These are phyloP conservation scores for Felis catus DNA, from an alignment of 2,113 vertebrate genomes.

Conservation along the genomic window DNA sequence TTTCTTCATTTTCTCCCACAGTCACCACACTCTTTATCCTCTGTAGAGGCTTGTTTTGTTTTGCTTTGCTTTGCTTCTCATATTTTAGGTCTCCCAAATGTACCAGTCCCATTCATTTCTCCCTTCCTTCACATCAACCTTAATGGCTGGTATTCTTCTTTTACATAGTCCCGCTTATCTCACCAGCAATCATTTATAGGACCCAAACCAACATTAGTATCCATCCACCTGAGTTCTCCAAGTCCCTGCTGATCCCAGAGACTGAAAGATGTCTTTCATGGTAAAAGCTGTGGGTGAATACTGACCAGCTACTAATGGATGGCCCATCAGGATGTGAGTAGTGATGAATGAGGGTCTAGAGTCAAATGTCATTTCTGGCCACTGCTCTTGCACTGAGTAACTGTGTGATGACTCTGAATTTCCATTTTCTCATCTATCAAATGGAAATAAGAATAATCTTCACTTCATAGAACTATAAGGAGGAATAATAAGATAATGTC, in stretches of 20 bases:
- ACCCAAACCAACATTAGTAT: neutral
- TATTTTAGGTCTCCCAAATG: neutral
- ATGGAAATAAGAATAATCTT: neutral
- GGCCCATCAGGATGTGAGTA: neutral
- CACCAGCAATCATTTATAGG: neutral
- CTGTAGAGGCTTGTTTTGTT: neutral
- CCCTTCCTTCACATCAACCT: neutral
- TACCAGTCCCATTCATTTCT: neutral
- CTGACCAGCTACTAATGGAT: neutral
- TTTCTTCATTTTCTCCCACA: neutral
- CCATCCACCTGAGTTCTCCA: neutral
- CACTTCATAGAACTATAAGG: neutral
- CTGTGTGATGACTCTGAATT: neutral
- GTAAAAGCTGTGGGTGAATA: neutral
- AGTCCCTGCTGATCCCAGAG: neutral
- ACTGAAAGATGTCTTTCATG: neutral
- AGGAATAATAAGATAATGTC: neutral
- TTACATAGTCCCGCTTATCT: neutral
- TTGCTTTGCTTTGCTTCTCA: neutral
- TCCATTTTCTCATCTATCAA: neutral
- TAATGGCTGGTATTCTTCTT: neutral
- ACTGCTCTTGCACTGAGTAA: neutral
- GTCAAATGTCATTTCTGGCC: neutral
- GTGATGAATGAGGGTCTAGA: neutral
- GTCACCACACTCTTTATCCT: too few species aligned